Conservation (phyloP, 2,113 vertebrate genomes). For the Otocyon megalotis region DNA sequence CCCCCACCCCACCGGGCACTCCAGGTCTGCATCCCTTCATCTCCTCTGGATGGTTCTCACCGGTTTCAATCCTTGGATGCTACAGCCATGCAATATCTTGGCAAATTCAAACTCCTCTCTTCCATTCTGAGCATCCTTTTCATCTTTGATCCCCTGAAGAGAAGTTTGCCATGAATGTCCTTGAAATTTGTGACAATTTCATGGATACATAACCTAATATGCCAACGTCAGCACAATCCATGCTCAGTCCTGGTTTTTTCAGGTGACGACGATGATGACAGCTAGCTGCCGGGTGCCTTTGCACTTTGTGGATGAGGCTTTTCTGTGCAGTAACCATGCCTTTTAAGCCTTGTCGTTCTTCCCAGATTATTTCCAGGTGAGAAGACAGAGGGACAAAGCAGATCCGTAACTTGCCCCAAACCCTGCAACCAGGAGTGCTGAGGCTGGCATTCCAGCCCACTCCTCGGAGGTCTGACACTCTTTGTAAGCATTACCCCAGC, state of each 20-base stretch:
- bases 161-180: background rate
- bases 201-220: background rate
- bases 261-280: fast-evolving
- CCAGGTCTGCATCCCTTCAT: fast-evolving
- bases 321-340: background rate
- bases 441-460: background rate
- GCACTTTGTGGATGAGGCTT: too few relatives aligned
- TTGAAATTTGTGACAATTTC: background rate
- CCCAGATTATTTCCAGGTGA: background rate
- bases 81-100: background rate
- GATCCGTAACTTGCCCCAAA: too few relatives aligned
- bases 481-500: background rate
- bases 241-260: too few relatives aligned
- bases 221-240: background rate
- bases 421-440: background rate
- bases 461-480: background rate
- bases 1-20: too few relatives aligned
- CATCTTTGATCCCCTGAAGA: background rate
- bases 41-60: background rate
- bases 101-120: background rate
- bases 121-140: background rate
- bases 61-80: background rate
- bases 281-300: background rate
- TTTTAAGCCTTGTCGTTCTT: background rate
- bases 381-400: background rate